Percentiles rank a stretch among this genome's conserved stretches.
phyloP scores from a whole-genome alignment of 2,888 invertebrate genomes.

The Ditylenchus weischeri region DNA sequence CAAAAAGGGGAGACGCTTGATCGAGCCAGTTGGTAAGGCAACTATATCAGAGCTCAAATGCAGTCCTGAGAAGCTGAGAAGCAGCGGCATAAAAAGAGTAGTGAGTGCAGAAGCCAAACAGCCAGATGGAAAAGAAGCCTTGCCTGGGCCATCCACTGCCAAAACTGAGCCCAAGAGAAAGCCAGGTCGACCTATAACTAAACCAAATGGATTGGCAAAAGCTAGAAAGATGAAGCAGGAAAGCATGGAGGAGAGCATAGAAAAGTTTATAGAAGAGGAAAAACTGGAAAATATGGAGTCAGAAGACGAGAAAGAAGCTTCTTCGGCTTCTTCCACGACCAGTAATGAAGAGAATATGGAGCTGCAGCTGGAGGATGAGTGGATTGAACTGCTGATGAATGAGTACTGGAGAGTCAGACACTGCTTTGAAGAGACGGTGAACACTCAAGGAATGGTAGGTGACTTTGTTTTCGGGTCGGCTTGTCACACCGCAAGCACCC shows the following conservation, averaged over 20 bases:
- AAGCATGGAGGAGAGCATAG: conserved; percentile 16
- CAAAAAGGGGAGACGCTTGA: no score
- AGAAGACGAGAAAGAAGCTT: conserved; percentile 13
- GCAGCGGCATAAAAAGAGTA: no score
- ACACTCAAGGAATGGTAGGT: conserved; percentile 31
- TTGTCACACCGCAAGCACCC: no score
- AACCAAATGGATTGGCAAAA: neutral
- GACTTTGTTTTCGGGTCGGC: neutral
- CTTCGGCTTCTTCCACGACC: neutral
- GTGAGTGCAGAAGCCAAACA: no score
- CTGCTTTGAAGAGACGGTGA: conserved; percentile 27
- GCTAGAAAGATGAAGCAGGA: neutral
- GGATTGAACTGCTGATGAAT: conserved; percentile 23
- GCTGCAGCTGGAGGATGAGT: conserved; percentile 19
- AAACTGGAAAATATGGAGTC: conserved; percentile 11
- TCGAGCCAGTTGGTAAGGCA: no score
- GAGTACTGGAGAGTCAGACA: conserved; percentile 25
- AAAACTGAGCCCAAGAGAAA: no score
- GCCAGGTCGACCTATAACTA: no score
- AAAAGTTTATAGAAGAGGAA: neutral
- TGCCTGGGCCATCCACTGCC: no score
- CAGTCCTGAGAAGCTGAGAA: no score
- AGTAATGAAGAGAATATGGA: conserved; percentile 20
- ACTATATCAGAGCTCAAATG: no score
- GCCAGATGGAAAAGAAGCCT: no score